A percentile compares a stretch with the other conserved stretches of the same genome.
These are phyloP conservation scores for Trachurus trachurus DNA, from an alignment of 2,797 vertebrate genomes.

Conservation along the genomic window DNA sequence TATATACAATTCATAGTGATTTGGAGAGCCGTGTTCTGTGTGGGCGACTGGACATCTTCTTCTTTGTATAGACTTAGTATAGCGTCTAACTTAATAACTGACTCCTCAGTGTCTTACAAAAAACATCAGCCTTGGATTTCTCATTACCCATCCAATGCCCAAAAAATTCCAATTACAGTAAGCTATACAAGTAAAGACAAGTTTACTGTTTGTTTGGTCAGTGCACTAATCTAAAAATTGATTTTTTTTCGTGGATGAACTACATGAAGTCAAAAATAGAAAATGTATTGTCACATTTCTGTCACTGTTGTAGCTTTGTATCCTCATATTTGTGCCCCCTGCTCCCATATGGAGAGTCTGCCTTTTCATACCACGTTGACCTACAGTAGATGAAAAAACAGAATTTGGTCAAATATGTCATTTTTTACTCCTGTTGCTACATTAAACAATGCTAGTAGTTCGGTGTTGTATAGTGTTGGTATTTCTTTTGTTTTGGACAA, in stretches of 20 bases:
- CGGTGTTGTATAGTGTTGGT: neutral
- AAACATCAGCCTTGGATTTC: conserved; percentile 38
- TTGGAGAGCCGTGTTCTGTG: neutral
- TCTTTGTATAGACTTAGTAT: neutral
- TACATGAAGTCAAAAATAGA: conserved; percentile 7
- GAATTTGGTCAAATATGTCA: neutral
- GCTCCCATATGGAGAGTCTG: neutral
- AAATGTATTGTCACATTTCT: conserved; percentile 4
- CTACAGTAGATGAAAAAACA: neutral
- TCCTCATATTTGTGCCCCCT: neutral
- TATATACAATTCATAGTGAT: neutral
- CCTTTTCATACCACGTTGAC: neutral
- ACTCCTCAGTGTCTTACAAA: conserved; percentile 2
- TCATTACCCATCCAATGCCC: conserved; percentile 9
- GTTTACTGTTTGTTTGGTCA: conserved; percentile 7
- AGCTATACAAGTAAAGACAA: conserved; percentile 12
- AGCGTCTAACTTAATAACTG: conserved; percentile 4
- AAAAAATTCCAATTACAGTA: conserved; percentile 29
- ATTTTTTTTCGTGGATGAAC: neutral
- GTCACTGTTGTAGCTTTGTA: neutral
- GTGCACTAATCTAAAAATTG: neutral
- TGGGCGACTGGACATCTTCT: neutral
- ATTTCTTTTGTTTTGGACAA: neutral
- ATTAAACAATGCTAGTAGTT: neutral
- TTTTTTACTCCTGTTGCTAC: neutral